phyloP scores from a whole-genome alignment of 2,113 vertebrate genomes.

The Tauraco erythrolophus region DNA sequence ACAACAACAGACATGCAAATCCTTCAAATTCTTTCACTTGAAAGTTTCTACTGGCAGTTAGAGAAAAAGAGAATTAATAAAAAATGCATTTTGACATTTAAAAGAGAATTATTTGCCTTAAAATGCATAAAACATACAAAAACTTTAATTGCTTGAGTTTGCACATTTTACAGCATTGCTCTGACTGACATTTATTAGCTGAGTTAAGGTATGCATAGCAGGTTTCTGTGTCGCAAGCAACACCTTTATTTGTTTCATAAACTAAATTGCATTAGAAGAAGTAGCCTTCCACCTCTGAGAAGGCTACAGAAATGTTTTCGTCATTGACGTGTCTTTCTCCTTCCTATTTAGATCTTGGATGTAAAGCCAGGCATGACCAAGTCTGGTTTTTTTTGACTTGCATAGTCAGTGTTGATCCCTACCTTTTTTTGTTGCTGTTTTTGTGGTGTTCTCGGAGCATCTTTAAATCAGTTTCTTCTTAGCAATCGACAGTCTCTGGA shows the following conservation, averaged over 20 bases:
- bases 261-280: neutral
- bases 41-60: constrained; percentile 5
- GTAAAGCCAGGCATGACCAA: neutral
- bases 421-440: neutral
- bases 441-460: neutral
- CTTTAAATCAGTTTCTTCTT: neutral
- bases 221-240: neutral
- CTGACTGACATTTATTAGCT: neutral
- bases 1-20: neutral
- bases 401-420: neutral
- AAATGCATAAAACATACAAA: constrained; percentile 34
- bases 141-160: neutral
- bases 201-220: neutral
- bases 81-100: constrained; percentile 49
- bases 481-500: neutral
- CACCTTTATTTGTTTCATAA: neutral
- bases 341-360: neutral
- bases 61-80: constrained; percentile 37
- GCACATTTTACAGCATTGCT: neutral
- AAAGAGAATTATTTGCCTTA: constrained; percentile 46
- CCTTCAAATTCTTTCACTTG: neutral
- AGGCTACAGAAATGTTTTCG: neutral
- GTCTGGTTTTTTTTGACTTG: neutral
- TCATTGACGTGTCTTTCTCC: neutral
- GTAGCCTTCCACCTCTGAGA: neutral